These are phyloP conservation scores for Schizopygopsis malacanthus DNA, from an alignment of 2,797 vertebrate species.

Conservation along the genomic window DNA sequence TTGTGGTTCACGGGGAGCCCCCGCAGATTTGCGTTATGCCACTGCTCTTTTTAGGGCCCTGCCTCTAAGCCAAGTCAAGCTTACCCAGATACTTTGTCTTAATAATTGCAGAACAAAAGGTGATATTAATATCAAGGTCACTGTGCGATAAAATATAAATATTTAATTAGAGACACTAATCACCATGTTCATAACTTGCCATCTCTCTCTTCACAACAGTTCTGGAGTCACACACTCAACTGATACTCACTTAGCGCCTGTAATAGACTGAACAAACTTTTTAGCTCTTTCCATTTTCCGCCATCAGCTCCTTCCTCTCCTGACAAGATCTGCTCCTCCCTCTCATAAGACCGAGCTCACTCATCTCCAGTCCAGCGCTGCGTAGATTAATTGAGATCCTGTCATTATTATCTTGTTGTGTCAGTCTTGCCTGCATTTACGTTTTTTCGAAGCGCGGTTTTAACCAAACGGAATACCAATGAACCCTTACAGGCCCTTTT, in stretches of 20 bases:
- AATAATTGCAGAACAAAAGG: constrained; percentile 24
- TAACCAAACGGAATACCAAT: constrained; percentile 41
- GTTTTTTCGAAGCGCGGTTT: background rate
- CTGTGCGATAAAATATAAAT: background rate
- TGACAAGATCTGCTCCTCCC: constrained; percentile 44
- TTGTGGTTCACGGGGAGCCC: too few species aligned
- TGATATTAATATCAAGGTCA: constrained; percentile 15
- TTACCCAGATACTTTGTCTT: background rate
- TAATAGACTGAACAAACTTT: constrained; percentile 40
- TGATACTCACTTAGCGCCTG: constrained; percentile 19
- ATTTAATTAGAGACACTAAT: constrained; percentile 32
- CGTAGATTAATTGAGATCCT: constrained; percentile 50
- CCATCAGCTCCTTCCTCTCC: constrained; percentile 28
- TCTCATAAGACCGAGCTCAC: background rate
- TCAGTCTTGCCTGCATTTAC: constrained; percentile 26
- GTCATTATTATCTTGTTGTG: constrained; percentile 50
- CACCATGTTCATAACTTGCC: constrained; percentile 11
- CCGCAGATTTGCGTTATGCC: too few species aligned
- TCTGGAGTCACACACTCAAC: constrained; percentile 5
- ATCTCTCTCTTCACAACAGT: background rate
- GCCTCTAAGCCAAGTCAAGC: background rate
- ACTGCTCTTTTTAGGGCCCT: background rate
- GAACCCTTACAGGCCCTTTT: background rate
- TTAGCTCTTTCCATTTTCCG: constrained; percentile 17
- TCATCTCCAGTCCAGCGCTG: constrained; percentile 6